Evolutionary conservation across 2,888 invertebrate genomes (phyloP).

Genomic region (Rhamphomyia laevipes): DNA sequence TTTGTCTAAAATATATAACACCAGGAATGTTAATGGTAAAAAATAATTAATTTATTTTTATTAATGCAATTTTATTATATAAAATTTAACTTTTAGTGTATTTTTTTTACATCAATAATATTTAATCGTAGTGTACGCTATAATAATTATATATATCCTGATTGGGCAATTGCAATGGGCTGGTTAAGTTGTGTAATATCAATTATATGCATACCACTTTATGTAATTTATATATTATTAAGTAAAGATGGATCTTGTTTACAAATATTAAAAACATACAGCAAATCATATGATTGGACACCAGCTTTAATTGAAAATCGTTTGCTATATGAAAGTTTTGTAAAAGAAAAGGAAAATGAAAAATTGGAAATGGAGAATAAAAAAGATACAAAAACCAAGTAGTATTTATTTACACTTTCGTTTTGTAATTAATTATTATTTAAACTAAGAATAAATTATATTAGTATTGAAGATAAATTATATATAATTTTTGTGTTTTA

Average conservation of each 20-base stretch:
- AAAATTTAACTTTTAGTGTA: slow-evolving; percentile 43
- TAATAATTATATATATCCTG: slow-evolving; percentile 38
- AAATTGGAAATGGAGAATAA: too few species aligned
- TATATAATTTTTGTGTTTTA: too few species aligned
- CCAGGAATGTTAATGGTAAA: slow-evolving; percentile 55
- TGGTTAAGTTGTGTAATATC: slow-evolving; percentile 59
- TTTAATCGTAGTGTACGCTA: slow-evolving; percentile 48
- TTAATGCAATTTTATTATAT: background rate
- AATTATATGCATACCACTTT: slow-evolving; percentile 63
- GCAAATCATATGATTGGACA: slow-evolving; percentile 44
- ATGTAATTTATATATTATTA: slow-evolving; percentile 45
- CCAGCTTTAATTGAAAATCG: slow-evolving; percentile 41
- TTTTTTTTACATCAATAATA: slow-evolving; percentile 49
- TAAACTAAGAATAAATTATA: too few species aligned
- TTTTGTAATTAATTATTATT: too few species aligned
- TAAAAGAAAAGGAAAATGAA: background rate
- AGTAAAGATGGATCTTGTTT: slow-evolving; percentile 26
- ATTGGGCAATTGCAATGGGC: slow-evolving; percentile 46
- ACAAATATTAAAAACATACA: slow-evolving; percentile 31
- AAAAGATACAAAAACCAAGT: too few species aligned
- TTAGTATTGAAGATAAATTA: too few species aligned
- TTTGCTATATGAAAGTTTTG: slow-evolving; percentile 29
- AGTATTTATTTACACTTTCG: too few species aligned
- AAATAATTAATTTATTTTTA: background rate
- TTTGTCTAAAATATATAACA: slow-evolving; percentile 60